phyloP scores from a whole-genome alignment of 2,888 invertebrate species.

The Athetis lepigone region DNA sequence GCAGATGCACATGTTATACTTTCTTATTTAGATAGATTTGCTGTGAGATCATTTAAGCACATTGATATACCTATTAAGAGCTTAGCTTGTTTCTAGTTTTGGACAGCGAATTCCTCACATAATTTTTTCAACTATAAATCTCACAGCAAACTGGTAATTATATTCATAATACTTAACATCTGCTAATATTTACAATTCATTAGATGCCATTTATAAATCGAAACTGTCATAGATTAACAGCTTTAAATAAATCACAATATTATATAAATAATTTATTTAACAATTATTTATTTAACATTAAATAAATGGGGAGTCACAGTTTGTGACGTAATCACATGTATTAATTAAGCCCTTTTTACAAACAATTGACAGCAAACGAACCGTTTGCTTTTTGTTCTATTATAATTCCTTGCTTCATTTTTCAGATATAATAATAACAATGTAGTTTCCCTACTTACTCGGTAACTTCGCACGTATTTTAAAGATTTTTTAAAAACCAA shows the following conservation, averaged over 20 bases:
- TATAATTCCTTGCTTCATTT: too few relatives aligned
- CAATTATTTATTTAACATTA: slow-evolving; percentile 55
- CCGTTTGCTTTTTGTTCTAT: slow-evolving; percentile 27
- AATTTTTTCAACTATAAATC: slow-evolving; percentile 52
- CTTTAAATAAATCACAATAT: slow-evolving; percentile 61
- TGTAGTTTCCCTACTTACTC: too few relatives aligned
- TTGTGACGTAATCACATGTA: slow-evolving; percentile 53
- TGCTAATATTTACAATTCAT: slow-evolving; percentile 61
- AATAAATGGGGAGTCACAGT: slow-evolving; percentile 59
- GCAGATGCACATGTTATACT: slow-evolving; percentile 40
- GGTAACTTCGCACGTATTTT: too few relatives aligned
- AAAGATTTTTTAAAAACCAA: too few relatives aligned
- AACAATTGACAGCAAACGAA: slow-evolving; percentile 48
- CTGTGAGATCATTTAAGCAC: slow-evolving; percentile 55
- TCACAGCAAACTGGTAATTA: slow-evolving; percentile 71
- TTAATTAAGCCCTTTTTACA: slow-evolving; percentile 59
- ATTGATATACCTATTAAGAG: slow-evolving; percentile 21
- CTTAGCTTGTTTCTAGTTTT: slow-evolving; percentile 31
- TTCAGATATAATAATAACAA: too few relatives aligned
- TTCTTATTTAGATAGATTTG: slow-evolving; percentile 34
- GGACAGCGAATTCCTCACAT: slow-evolving; percentile 31
- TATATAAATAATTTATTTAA: slow-evolving; percentile 58
- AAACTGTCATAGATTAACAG: slow-evolving; percentile 65
- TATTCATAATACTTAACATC: slow-evolving; percentile 40
- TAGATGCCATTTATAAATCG: slow-evolving; percentile 56